Evolutionary conservation across 2,113 vertebrate genomes (phyloP).

Genomic region (Globicephala melas): DNA sequence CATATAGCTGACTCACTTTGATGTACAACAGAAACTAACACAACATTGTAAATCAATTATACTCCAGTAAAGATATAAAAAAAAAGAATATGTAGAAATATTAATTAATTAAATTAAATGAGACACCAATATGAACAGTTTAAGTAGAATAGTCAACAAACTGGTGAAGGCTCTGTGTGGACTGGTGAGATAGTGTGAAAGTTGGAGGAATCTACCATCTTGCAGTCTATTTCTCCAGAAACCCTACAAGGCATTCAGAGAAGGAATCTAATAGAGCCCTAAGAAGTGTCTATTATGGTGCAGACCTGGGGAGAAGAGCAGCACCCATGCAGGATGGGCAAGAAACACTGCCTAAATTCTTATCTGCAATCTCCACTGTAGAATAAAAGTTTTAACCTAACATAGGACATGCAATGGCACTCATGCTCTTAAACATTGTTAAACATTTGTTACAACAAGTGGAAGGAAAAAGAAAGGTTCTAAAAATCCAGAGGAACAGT

Average conservation of each 20-base stretch:
- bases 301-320: not conserved
- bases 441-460: not conserved
- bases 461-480: not conserved
- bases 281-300: not conserved
- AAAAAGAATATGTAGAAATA: no score
- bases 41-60: no score
- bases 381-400: not conserved
- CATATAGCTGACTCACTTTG: no score
- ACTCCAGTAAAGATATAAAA: no score
- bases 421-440: not conserved
- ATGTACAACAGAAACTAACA: no score
- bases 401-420: not conserved
- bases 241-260: not conserved
- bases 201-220: not conserved
- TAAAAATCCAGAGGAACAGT: not conserved
- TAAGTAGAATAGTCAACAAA: not conserved
- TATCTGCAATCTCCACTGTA: not conserved
- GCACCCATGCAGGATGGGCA: not conserved
- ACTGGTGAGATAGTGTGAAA: not conserved
- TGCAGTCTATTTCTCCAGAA: not conserved
- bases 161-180: not conserved
- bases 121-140: not conserved
- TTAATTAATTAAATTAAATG: no score
- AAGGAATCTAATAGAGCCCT: not conserved
- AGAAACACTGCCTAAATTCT: not conserved